Conservation (phyloP, 2,113 vertebrate genomes). For the Odocoileus virginianus region DNA sequence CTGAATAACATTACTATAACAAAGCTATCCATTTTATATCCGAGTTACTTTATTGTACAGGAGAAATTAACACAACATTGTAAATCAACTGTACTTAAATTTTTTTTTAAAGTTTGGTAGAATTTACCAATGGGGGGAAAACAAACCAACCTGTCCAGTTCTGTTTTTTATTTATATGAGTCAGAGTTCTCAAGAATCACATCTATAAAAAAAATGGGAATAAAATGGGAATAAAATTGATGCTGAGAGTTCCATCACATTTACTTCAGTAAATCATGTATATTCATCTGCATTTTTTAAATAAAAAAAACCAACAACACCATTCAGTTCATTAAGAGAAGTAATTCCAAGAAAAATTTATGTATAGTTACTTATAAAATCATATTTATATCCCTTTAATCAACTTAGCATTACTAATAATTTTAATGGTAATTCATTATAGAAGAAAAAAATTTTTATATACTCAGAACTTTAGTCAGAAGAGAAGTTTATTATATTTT, state of each 20-base stretch:
- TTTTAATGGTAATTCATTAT: constrained; percentile 21
- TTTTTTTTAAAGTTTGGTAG: neutral
- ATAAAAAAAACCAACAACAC: neutral
- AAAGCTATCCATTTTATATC: neutral
- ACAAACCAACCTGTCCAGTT: neutral
- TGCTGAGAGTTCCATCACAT: neutral
- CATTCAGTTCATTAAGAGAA: neutral
- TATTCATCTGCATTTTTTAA: neutral
- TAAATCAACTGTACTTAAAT: neutral
- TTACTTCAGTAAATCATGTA: neutral
- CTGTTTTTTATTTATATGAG: neutral
- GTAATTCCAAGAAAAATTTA: neutral
- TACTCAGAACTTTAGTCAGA: neutral
- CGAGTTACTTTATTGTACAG: neutral
- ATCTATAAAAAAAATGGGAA: neutral
- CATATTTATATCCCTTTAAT: neutral
- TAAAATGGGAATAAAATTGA: neutral
- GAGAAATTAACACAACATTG: neutral
- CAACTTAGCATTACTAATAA: neutral
- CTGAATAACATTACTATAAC: neutral
- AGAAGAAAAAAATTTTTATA: neutral
- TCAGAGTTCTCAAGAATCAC: neutral
- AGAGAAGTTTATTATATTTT: neutral
- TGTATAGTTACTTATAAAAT: neutral
- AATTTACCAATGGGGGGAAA: neutral